Evolutionary conservation across 1,140 invertebrate species (phyloP).

Genomic region (Musca domestica): DNA sequence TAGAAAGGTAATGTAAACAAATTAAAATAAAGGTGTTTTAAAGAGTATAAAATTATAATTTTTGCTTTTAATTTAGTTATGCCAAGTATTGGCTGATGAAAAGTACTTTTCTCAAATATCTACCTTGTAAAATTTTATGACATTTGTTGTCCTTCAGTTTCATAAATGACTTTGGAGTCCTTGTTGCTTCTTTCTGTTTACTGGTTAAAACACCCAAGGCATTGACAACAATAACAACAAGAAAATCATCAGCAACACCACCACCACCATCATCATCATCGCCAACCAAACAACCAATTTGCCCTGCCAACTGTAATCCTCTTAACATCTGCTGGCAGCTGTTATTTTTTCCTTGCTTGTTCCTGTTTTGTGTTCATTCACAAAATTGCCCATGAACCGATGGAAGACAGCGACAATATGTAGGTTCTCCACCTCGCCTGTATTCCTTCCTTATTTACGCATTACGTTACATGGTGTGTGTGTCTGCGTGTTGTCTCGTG

Average conservation of each 20-base stretch:
- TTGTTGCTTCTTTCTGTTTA: background rate
- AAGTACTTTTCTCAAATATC: too few species aligned
- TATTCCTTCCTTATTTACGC: too few species aligned
- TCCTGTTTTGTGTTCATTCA: conserved; percentile 7
- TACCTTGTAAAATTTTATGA: too few species aligned
- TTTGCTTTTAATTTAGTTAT: background rate
- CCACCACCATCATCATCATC: background rate
- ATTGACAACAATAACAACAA: conserved; percentile 7
- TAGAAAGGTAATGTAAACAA: conserved; percentile 70
- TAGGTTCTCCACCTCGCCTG: conserved; percentile 2
- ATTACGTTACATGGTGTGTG: too few species aligned
- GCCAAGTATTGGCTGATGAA: background rate
- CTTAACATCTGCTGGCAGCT: conserved; percentile 17
- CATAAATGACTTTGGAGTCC: too few species aligned
- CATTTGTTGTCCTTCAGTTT: conserved; percentile 2
- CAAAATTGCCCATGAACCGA: background rate
- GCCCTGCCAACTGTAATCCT: background rate
- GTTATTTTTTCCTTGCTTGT: background rate
- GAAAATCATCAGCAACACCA: background rate
- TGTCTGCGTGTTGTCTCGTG: background rate
- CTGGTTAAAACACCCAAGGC: background rate
- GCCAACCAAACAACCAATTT: too few species aligned
- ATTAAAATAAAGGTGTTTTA: too few species aligned
- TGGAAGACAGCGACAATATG: background rate
- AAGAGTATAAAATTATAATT: background rate